These are phyloP conservation scores for Hemicrepidius hirtus DNA, from an alignment of 2,888 invertebrate genomes.

Conservation along the genomic window DNA sequence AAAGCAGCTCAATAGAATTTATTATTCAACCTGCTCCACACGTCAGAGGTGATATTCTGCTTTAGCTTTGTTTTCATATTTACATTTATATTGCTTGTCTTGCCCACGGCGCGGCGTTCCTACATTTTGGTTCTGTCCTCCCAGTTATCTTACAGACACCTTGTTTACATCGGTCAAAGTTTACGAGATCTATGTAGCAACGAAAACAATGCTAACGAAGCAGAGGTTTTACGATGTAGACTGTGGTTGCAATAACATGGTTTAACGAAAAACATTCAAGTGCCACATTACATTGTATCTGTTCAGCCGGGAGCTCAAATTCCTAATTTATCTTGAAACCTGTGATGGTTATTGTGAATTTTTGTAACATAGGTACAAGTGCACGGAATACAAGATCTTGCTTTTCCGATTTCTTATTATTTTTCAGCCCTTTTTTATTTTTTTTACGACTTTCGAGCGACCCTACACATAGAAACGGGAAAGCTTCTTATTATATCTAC, in stretches of 20 bases:
- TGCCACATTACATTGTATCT: conserved; percentile 19
- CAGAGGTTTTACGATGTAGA: conserved; percentile 18
- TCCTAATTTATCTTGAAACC: conserved; percentile 14
- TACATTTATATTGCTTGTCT: conserved; percentile 47
- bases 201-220: conserved; percentile 22
- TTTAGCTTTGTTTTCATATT: conserved; percentile 46
- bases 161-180: conserved; percentile 37
- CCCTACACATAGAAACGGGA: too few species aligned
- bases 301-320: conserved; percentile 1
- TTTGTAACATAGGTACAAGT: conserved; percentile 13
- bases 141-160: conserved; percentile 36
- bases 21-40: conserved; percentile 39
- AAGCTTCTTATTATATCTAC: too few species aligned
- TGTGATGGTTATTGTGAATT: conserved; percentile 10
- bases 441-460: too few species aligned
- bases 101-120: conserved; percentile 37
- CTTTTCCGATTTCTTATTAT: not conserved
- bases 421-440: too few species aligned
- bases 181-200: conserved; percentile 19
- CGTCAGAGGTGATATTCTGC: conserved; percentile 41
- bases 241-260: conserved; percentile 18
- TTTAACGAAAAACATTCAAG: conserved; percentile 22
- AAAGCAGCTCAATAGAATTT: conserved; percentile 32
- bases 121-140: conserved; percentile 43
- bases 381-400: conserved; percentile 6